Evolutionary conservation across 1,140 invertebrate genomes (phyloP), one percentile per base, ranked within the genome.

Genomic region (Drosophila baimaii): DNA sequence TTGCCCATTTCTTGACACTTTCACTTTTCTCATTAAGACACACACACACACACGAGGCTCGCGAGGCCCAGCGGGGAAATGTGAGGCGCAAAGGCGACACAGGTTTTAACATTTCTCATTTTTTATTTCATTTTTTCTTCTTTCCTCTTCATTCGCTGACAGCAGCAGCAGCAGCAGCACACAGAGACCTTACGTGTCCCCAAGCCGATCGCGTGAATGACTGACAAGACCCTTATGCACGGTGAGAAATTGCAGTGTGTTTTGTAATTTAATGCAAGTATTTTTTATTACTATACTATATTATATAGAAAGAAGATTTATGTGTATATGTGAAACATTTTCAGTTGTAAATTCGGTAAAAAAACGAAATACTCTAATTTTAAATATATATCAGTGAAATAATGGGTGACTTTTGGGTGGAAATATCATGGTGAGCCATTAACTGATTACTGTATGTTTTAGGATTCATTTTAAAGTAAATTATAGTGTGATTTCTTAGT

Each of bases 1-100:
- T 57, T 58, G 57, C 66, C 73, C 63, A 57, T 88, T 88, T 88
- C 77, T 88, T 88, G 83, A 88, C 83, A 88, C 83, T 88, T 77
- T 77, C 73, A 77, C 83, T 88, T 88, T 88, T 88, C 84, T 88
- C 83, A 88, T 88, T 88, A 83, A 88, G 86, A 88, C 19, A 83
- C 23, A 47, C 15, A 9, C 23, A n/a, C n/a, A n/a, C n/a, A n/a
- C 86, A 74, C 77, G 79, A 64, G 70, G 79, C 70, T 63, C 65
- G 35, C 70, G 52, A 62, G 61, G 61, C 65, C 19, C 33, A 21
- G 31, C 31, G 37, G 44, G 44, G 59, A 29, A 59, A 59, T 58
- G 62, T 58, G 44, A 37, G 64, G 64, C 47, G 79, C 76, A 79
- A 71, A 31, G 68, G 61, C 62, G 78, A 72, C 73, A 66, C 73